phyloP scores from a whole-genome alignment of 2,797 vertebrate genomes.

The Esox lucius region DNA sequence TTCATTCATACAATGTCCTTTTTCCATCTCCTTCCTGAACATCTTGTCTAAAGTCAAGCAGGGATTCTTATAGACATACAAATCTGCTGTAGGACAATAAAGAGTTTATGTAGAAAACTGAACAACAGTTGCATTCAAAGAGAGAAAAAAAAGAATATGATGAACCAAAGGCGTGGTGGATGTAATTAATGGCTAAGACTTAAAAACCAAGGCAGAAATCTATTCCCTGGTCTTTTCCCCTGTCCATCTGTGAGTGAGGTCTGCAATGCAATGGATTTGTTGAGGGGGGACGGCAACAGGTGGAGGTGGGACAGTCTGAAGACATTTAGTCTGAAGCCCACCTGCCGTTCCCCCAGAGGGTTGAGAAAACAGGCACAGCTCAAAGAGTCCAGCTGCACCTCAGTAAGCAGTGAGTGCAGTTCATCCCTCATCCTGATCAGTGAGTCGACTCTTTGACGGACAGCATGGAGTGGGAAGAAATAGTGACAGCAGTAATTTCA shows the following conservation, averaged over 20 bases:
- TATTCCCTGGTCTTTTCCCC: not conserved
- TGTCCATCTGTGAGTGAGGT: not conserved
- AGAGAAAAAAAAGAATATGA: not conserved
- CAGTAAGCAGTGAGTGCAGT: conserved; percentile 18
- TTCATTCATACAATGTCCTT: not conserved
- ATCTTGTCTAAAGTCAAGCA: not conserved
- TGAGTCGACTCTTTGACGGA: not conserved
- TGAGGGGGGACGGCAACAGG: not conserved
- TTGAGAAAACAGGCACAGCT: conserved; percentile 9
- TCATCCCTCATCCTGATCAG: conserved; percentile 11
- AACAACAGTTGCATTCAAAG: not conserved
- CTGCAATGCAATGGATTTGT: not conserved
- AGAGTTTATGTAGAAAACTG: not conserved
- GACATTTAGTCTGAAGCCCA: not conserved
- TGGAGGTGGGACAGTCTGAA: not conserved
- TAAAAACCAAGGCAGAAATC: not conserved
- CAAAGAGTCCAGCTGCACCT: not conserved
- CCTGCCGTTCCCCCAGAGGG: not conserved
- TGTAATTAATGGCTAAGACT: not conserved
- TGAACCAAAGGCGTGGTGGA: not conserved
- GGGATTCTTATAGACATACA: not conserved
- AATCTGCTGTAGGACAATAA: not conserved
- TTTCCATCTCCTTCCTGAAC: conserved; percentile 4
- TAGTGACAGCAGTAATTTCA: not conserved
- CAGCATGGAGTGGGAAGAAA: not conserved